Evolutionary conservation across 2,113 vertebrate genomes (phyloP).

Genomic region (Beaufortia kweichowensis): DNA sequence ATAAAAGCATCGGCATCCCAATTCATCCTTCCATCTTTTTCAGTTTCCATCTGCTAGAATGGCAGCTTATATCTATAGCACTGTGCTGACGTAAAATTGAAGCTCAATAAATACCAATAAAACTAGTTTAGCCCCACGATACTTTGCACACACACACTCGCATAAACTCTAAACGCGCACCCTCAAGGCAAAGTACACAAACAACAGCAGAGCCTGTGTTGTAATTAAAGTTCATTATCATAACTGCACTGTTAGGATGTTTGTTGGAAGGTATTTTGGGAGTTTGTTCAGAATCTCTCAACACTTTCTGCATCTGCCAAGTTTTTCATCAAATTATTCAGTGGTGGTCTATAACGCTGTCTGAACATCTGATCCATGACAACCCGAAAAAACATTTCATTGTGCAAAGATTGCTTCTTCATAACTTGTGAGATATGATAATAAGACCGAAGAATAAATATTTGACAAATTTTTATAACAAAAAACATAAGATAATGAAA

Average conservation of each 20-base stretch:
- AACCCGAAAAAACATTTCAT: too few relatives aligned
- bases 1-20: slow-evolving; percentile 68
- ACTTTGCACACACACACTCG: slow-evolving; percentile 10
- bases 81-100: slow-evolving; percentile 64
- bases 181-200: slow-evolving; percentile 19
- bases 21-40: too few relatives aligned
- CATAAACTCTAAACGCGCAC: slow-evolving; percentile 11
- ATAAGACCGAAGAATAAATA: too few relatives aligned
- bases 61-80: slow-evolving; percentile 73
- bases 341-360: neutral
- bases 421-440: too few relatives aligned
- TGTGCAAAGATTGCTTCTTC: too few relatives aligned
- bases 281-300: slow-evolving; percentile 18
- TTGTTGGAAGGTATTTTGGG: slow-evolving; percentile 11
- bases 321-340: neutral
- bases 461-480: too few relatives aligned
- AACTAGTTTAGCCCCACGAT: slow-evolving; percentile 15
- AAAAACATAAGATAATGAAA: too few relatives aligned
- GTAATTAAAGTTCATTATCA: slow-evolving; percentile 31
- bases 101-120: slow-evolving; percentile 56
- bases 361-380: neutral
- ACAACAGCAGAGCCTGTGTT: slow-evolving; percentile 55
- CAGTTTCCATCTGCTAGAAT: slow-evolving; percentile 70
- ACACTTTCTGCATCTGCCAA: slow-evolving; percentile 24
- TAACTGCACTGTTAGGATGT: neutral